Evolutionary conservation across 2,113 vertebrate species (phyloP).

Genomic region (Rhinopomastus cyanomelas): DNA sequence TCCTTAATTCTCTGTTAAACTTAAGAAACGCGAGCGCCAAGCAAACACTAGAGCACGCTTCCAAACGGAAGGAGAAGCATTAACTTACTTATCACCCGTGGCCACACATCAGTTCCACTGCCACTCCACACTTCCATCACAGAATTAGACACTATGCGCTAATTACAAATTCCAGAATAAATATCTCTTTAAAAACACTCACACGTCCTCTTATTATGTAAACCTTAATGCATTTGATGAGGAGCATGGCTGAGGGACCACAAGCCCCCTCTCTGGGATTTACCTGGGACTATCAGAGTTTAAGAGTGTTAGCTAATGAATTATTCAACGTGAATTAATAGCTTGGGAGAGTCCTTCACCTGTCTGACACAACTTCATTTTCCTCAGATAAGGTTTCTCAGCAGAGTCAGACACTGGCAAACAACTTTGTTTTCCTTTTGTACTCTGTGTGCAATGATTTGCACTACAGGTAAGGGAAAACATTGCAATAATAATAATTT

Average conservation of each 20-base stretch:
- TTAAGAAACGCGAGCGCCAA: neutral
- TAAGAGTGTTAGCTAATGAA: slow-evolving; percentile 66
- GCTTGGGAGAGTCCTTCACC: slow-evolving; percentile 68
- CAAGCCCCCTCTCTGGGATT: slow-evolving; percentile 35
- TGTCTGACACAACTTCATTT: slow-evolving; percentile 71
- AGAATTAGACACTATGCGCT: neutral
- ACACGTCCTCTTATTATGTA: slow-evolving; percentile 22
- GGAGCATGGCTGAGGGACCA: slow-evolving; percentile 16
- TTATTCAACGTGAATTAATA: slow-evolving; percentile 75
- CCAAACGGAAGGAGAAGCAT: neutral
- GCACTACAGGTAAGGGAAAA: neutral
- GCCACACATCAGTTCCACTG: neutral
- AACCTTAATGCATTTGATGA: slow-evolving; percentile 36
- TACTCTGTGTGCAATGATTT: neutral
- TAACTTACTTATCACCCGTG: neutral
- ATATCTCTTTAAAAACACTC: slow-evolving; percentile 44
- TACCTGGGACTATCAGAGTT: slow-evolving; percentile 49
- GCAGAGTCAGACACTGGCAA: slow-evolving; percentile 46
- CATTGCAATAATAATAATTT: neutral
- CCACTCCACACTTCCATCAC: neutral
- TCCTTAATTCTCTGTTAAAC: neutral
- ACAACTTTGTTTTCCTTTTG: slow-evolving; percentile 53
- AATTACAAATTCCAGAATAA: slow-evolving; percentile 27
- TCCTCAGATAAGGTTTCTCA: slow-evolving; percentile 71
- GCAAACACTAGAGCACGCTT: neutral